Evolutionary conservation across 2,113 vertebrate genomes (phyloP).

Genomic region (Solea solea): DNA sequence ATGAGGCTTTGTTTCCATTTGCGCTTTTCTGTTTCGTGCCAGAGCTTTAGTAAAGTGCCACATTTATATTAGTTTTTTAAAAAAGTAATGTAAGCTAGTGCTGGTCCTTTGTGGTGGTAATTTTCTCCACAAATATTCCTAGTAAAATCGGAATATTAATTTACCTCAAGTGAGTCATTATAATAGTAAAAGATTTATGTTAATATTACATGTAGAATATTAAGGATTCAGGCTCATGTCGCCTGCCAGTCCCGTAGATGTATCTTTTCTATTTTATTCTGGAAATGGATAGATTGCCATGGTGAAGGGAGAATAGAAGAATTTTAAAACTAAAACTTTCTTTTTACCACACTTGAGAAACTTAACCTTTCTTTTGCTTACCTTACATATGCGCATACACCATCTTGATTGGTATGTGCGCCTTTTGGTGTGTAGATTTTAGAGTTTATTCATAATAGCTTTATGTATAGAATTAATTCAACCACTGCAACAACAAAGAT

Average conservation of each 20-base stretch:
- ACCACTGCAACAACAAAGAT: neutral
- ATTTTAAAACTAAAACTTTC: neutral
- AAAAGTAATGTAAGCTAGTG: neutral
- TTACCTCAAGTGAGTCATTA: constrained; percentile 13
- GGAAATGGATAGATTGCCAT: neutral
- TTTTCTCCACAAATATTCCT: constrained; percentile 5
- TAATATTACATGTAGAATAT: constrained; percentile 35
- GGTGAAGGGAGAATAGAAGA: neutral
- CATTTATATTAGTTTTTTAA: constrained; percentile 9
- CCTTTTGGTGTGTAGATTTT: neutral
- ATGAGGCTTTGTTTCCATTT: constrained; percentile 40
- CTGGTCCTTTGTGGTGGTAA: neutral
- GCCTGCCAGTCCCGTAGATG: neutral
- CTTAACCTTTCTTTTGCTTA: neutral
- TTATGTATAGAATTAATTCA: neutral
- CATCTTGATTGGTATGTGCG: neutral
- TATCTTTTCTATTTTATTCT: neutral
- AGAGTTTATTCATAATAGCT: neutral
- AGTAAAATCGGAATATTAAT: constrained; percentile 17
- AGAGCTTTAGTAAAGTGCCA: constrained; percentile 17
- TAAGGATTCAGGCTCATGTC: constrained; percentile 18
- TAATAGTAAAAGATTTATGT: constrained; percentile 5
- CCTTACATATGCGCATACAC: neutral
- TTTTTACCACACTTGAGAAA: too few species aligned
- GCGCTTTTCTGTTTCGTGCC: constrained; percentile 73